Evolutionary conservation across 2,797 vertebrate species (phyloP), one percentile per base, ranked within the genome.

Genomic region (Cynodonichthys magdalenae): DNA sequence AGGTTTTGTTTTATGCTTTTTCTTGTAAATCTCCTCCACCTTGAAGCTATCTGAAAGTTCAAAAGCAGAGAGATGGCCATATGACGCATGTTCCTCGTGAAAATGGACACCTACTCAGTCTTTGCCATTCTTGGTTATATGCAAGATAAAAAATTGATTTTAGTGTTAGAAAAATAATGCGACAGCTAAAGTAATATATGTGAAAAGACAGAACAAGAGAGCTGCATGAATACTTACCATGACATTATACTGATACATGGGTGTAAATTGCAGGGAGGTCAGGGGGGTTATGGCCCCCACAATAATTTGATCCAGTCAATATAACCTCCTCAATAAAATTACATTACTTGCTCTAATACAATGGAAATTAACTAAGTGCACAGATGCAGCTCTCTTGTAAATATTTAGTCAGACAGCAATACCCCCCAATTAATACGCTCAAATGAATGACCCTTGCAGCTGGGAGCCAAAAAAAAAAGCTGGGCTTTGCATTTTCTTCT

Each of bases 361-460:
- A 24, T 24, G 3, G 24, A 24, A 24, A 24, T 24, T n/a, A 24
- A 3, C 24, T 24, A 24, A 24, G 24, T 24, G 3, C 24, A 24
- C 24, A 24, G 24, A 24, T 24, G 24, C 24, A 24, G 24, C 2
- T 24, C 3, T 24, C 3, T 24, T 24, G 24, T n/a, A 2, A 24
- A 24, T 24, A 24, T 24, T 2, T 24, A 24, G 24, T 2, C 24
- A 24, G 24, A 24, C 2, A 24, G 24, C 24, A 24, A n/a, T 24
- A 24, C 24, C 24, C 24, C 24, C 2, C 24, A 83, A 91, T 90
- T 87, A 74, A 92, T 89, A 45, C 36, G 8, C 61, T 71, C 77
- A 82, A 89, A 87, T 27, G 77, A 83, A 88, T 88, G 80, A 89
- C 84, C 82, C 78, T 47, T 65, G 79, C 77, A 85, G 76, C 61